Evolutionary conservation across 1,140 invertebrate genomes (phyloP).

Genomic region (Ceratosolen fusciceps): DNA sequence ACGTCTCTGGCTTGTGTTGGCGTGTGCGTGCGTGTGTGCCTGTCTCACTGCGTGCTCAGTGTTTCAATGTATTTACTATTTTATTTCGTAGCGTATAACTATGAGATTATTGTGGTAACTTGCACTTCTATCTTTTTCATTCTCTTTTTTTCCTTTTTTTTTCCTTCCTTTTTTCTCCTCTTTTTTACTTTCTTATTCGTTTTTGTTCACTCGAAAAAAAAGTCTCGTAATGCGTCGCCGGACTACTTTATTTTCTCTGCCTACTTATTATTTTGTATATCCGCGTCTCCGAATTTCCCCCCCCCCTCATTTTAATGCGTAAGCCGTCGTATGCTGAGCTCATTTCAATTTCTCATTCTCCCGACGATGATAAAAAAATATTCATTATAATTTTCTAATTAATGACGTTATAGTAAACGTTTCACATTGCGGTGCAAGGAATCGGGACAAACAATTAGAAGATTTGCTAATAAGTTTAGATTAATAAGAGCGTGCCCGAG

Average conservation of each 20-base stretch:
- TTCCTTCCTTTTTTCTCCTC: too few relatives aligned
- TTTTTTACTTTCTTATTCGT: too few relatives aligned
- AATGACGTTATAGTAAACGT: too few relatives aligned
- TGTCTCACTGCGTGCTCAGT: too few relatives aligned
- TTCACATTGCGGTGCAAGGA: too few relatives aligned
- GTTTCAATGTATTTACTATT: slow-evolving; percentile 26
- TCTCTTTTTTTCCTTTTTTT: too few relatives aligned
- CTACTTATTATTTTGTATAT: too few relatives aligned
- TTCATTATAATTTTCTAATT: not conserved
- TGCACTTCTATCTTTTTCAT: slow-evolving; percentile 39
- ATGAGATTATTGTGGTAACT: slow-evolving; percentile 50
- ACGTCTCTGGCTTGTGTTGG: not conserved
- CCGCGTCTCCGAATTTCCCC: too few relatives aligned
- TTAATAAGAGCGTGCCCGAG: too few relatives aligned
- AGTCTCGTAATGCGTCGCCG: slow-evolving; percentile 21
- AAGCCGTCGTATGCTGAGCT: slow-evolving; percentile 42
- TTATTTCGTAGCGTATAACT: slow-evolving; percentile 33
- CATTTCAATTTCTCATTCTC: slow-evolving; percentile 5
- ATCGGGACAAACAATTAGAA: too few relatives aligned
- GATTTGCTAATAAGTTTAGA: too few relatives aligned
- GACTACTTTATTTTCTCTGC: slow-evolving; percentile 23
- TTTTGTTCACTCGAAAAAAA: slow-evolving; percentile 17
- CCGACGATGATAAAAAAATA: slow-evolving; percentile 3
- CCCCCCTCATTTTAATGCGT: not conserved
- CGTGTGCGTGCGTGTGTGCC: not conserved